Conservation (phyloP, 2,797 vertebrate species). For the Euphonia xanthogaster region DNA sequence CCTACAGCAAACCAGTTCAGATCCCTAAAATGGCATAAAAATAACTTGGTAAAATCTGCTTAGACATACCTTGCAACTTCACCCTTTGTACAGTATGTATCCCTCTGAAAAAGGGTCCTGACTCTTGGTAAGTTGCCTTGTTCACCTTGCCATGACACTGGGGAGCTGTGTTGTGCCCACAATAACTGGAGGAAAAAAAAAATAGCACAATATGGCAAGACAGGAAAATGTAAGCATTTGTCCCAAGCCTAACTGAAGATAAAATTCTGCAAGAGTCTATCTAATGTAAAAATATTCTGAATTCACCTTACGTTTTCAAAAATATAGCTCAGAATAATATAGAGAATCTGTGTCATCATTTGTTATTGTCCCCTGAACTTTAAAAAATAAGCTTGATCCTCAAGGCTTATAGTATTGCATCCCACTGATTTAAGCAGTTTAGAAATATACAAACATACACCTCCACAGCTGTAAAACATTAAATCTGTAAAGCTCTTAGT, state of each 20-base stretch:
- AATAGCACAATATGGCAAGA: not conserved
- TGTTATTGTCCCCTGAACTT: not conserved
- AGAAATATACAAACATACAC: not conserved
- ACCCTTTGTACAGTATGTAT: not conserved
- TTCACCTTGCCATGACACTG: not conserved
- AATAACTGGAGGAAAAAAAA: not conserved
- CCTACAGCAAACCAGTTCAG: not conserved
- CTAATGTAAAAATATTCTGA: not conserved
- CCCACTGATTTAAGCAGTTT: constrained; percentile 15
- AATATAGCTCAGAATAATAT: not conserved
- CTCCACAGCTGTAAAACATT: constrained; percentile 1
- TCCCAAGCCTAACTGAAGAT: not conserved
- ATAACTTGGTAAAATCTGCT: not conserved
- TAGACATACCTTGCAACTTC: not conserved
- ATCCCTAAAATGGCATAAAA: not conserved
- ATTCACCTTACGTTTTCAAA: not conserved
- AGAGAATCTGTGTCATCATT: not conserved
- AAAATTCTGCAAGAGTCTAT: not conserved
- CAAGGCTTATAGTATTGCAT: not conserved
- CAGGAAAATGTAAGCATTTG: not conserved
- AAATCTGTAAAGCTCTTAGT: constrained; percentile 16
- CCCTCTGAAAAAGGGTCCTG: not conserved
- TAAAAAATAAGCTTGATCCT: constrained; percentile 5
- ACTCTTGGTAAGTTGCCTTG: not conserved
- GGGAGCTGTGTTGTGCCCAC: not conserved